phyloP scores from a whole-genome alignment of 1,140 invertebrate genomes.

The Gerris buenoi region DNA sequence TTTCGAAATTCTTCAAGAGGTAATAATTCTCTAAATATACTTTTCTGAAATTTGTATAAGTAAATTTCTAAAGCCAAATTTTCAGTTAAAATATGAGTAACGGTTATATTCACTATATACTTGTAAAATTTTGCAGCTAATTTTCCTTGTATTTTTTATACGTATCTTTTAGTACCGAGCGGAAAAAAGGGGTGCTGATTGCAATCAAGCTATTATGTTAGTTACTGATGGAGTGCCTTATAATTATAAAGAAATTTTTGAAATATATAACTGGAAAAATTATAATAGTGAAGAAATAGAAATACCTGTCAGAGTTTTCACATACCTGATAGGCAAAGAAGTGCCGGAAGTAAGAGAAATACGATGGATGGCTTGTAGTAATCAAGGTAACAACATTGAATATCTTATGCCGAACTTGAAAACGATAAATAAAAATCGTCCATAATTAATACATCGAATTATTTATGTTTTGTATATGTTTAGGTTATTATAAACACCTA shows the following conservation, averaged over 20 bases:
- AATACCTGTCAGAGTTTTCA: slow-evolving; percentile 84
- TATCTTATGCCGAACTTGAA: background rate
- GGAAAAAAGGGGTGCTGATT: slow-evolving; percentile 34
- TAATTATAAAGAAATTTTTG: slow-evolving; percentile 80
- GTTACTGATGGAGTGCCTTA: slow-evolving; percentile 94
- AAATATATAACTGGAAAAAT: slow-evolving; percentile 66
- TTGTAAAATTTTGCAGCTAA: no score
- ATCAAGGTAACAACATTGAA: no score
- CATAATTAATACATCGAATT: background rate
- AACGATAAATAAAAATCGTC: background rate
- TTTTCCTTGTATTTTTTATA: no score
- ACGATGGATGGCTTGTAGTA: slow-evolving; percentile 87
- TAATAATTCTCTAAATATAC: slow-evolving; percentile 25
- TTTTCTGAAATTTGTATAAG: no score
- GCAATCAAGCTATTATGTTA: slow-evolving; percentile 94
- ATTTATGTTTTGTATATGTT: background rate
- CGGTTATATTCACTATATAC: no score
- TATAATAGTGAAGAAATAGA: slow-evolving; percentile 26
- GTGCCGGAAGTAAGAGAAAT: slow-evolving; percentile 82
- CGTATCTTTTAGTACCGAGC: slow-evolving; percentile 26
- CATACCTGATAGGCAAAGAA: slow-evolving; percentile 91
- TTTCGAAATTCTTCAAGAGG: slow-evolving; percentile 64
- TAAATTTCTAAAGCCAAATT: no score
- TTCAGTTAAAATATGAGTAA: no score
- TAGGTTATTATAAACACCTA: slow-evolving; percentile 85